A percentile compares a stretch with the other conserved stretches of the same genome.
phyloP scores from a whole-genome alignment of 2,888 invertebrate genomes.

The Drosophila recens region DNA sequence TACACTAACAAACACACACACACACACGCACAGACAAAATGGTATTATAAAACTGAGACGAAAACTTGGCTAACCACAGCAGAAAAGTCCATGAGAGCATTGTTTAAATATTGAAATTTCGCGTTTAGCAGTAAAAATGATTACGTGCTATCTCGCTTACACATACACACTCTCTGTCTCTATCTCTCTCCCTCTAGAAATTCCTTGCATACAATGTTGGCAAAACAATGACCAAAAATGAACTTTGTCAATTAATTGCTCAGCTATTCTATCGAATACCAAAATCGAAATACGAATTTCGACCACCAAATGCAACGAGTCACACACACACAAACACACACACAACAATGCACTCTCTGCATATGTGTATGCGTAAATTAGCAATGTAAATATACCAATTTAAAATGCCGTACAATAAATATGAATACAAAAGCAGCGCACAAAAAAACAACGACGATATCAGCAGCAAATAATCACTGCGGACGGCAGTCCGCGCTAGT shows the following conservation, averaged over 20 bases:
- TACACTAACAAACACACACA: conserved; percentile 16
- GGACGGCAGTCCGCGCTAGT: too few species aligned
- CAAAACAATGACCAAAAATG: conserved; percentile 66
- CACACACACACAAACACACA: background rate
- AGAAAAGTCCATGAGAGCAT: conserved; percentile 51
- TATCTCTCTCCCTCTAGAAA: background rate
- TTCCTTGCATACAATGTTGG: background rate
- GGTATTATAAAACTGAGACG: conserved; percentile 48
- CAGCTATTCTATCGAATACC: conserved; percentile 61
- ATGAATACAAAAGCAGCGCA: conserved; percentile 74
- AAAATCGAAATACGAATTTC: conserved; percentile 51
- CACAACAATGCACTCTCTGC: conserved; percentile 10
- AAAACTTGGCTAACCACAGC: conserved; percentile 64
- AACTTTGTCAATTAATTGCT: conserved; percentile 81
- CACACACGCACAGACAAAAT: conserved; percentile 22
- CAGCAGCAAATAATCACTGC: conserved; percentile 78
- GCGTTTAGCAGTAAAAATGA: conserved; percentile 54
- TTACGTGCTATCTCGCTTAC: conserved; percentile 32
- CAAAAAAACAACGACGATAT: conserved; percentile 79
- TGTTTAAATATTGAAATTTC: conserved; percentile 71
- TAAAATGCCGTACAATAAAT: conserved; percentile 79
- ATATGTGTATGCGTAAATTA: conserved; percentile 66
- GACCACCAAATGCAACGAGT: conserved; percentile 39
- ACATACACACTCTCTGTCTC: background rate
- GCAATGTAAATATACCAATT: conserved; percentile 80